phyloP scores from a whole-genome alignment of 2,888 invertebrate genomes.

The Tridacna crocea region DNA sequence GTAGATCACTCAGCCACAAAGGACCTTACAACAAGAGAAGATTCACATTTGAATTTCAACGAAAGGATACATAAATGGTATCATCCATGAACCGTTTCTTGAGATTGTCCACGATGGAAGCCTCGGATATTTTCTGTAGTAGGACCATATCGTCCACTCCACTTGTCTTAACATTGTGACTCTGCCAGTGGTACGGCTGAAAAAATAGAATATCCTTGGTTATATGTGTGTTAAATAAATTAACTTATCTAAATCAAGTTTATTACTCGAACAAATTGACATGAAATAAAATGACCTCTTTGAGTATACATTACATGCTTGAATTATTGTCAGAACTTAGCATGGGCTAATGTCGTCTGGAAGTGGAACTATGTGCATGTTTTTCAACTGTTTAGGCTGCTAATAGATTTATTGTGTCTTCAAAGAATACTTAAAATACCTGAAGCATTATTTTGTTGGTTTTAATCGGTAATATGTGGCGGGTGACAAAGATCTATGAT shows the following conservation, averaged over 20 bases:
- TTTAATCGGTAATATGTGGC: too few species aligned
- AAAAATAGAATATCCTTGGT: slow-evolving; percentile 15
- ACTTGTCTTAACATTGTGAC: slow-evolving; percentile 88
- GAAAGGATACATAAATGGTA: slow-evolving; percentile 87
- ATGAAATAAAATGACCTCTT: too few species aligned
- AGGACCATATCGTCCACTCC: slow-evolving; percentile 90
- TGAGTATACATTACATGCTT: background rate
- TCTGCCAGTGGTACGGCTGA: slow-evolving; percentile 88
- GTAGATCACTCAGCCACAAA: too few species aligned
- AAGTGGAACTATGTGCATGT: background rate
- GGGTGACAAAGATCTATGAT: too few species aligned
- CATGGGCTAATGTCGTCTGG: background rate
- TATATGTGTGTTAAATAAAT: background rate
- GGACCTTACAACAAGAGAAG: too few species aligned
- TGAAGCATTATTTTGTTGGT: too few species aligned
- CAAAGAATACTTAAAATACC: too few species aligned
- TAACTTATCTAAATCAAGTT: background rate
- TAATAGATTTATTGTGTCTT: too few species aligned
- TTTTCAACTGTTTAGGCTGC: background rate
- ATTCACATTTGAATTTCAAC: too few species aligned
- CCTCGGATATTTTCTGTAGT: slow-evolving; percentile 87
- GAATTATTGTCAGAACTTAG: too few species aligned
- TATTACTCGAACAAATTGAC: background rate
- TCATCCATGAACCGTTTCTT: slow-evolving; percentile 88
- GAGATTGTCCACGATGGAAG: slow-evolving; percentile 88